A percentile compares a stretch with the other conserved stretches of the same genome.
These are phyloP conservation scores for Metopia argyrocephala DNA, from an alignment of 2,888 invertebrate species.

Conservation along the genomic window DNA sequence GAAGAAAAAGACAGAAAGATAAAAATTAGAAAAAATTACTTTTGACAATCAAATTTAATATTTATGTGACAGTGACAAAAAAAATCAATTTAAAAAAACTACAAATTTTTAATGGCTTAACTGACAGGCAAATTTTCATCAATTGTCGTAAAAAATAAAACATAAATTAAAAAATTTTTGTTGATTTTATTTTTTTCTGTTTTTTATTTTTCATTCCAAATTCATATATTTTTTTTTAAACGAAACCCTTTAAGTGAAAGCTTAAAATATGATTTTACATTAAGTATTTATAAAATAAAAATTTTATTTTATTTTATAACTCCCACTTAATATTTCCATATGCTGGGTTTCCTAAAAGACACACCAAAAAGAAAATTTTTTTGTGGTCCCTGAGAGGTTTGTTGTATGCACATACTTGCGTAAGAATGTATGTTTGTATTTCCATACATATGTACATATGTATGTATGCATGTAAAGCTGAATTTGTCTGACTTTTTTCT, in stretches of 20 bases:
- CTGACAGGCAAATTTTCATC: constrained; percentile 34
- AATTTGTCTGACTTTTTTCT: background rate
- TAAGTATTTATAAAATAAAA: background rate
- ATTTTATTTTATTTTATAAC: background rate
- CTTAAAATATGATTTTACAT: background rate
- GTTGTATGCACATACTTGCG: too few species aligned
- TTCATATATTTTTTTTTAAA: constrained; percentile 8
- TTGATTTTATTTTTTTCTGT: too few species aligned
- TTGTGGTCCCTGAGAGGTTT: too few species aligned
- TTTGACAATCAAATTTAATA: too few species aligned
- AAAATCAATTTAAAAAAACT: background rate
- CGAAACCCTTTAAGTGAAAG: background rate
- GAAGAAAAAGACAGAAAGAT: too few species aligned
- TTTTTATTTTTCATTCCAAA: background rate
- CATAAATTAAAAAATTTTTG: background rate
- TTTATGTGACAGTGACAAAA: background rate
- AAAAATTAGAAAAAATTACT: too few species aligned
- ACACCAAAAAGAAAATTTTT: too few species aligned
- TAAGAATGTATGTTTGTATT: too few species aligned
- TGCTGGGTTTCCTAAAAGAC: too few species aligned
- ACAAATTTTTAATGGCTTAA: background rate
- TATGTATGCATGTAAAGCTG: background rate
- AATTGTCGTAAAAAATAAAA: constrained; percentile 16
- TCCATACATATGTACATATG: too few species aligned
- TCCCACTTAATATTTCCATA: too few species aligned